phyloP scores from a whole-genome alignment of 1,140 invertebrate species.

The Diprion similis region DNA sequence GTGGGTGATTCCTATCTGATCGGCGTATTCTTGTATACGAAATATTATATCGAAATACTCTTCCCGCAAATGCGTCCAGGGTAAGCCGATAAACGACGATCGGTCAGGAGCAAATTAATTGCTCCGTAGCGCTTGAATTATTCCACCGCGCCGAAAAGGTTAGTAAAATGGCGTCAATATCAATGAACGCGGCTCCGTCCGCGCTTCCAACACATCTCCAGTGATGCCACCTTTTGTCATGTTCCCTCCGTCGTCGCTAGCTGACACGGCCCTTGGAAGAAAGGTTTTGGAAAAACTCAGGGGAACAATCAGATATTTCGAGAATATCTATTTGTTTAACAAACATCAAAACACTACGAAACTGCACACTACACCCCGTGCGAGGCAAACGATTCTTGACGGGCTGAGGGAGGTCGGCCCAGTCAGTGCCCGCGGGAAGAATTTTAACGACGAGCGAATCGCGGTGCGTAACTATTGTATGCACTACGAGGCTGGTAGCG shows the following conservation, averaged over 20 bases:
- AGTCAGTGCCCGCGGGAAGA: background rate
- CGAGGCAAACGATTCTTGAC: too few species aligned
- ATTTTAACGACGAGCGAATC: background rate
- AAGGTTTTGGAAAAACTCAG: too few species aligned
- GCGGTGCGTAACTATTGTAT: background rate
- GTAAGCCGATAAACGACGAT: background rate
- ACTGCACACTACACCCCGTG: too few species aligned
- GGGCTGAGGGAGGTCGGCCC: too few species aligned
- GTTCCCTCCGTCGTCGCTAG: constrained; percentile 9
- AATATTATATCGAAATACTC: background rate
- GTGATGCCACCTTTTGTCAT: constrained; percentile 55
- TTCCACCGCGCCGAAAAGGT: constrained; percentile 58
- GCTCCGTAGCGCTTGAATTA: background rate
- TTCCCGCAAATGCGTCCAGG: background rate
- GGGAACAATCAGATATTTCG: too few species aligned
- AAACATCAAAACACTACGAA: too few species aligned
- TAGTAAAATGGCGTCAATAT: constrained; percentile 66
- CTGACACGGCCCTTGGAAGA: too few species aligned
- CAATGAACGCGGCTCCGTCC: constrained; percentile 40
- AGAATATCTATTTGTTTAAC: too few species aligned
- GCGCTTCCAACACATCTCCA: constrained; percentile 32
- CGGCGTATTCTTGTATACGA: too few species aligned
- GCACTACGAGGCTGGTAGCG: too few species aligned
- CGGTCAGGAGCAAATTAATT: constrained; percentile 25
- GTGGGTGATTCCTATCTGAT: constrained; percentile 29